These are phyloP conservation scores for Athrips mouffetella DNA, from an alignment of 2,888 invertebrate genomes.

Conservation along the genomic window DNA sequence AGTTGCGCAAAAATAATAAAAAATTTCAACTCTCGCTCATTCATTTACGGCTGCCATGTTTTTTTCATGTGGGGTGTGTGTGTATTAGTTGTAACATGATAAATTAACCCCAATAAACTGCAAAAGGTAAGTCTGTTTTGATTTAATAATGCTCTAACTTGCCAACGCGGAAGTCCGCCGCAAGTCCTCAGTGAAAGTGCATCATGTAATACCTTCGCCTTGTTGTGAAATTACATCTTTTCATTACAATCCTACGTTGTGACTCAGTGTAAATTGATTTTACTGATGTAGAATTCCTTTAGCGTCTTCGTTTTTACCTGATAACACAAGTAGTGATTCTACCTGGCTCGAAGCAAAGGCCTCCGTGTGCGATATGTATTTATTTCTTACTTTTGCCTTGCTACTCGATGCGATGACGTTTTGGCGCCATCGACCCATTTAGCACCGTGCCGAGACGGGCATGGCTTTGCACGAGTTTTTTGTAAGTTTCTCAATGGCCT, in stretches of 20 bases:
- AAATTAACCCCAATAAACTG: constrained; percentile 67
- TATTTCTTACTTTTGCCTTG: constrained; percentile 45
- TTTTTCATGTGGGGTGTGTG: constrained; percentile 84
- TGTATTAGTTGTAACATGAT: constrained; percentile 69
- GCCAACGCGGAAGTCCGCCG: constrained; percentile 54
- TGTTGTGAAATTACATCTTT: constrained; percentile 75
- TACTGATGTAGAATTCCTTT: constrained; percentile 34
- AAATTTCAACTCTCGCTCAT: constrained; percentile 60
- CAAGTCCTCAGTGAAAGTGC: constrained; percentile 74
- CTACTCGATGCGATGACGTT: constrained; percentile 53
- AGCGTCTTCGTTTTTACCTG: constrained; percentile 39
- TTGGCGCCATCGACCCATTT: constrained; percentile 78
- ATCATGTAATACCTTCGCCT: constrained; percentile 74
- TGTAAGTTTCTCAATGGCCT: constrained; percentile 53
- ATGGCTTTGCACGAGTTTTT: constrained; percentile 53
- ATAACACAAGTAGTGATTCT: constrained; percentile 25
- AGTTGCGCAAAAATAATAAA: constrained; percentile 69
- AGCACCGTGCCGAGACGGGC: constrained; percentile 62
- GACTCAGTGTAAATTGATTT: constrained; percentile 49
- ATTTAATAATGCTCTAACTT: constrained; percentile 38
- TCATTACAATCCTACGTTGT: constrained; percentile 44
- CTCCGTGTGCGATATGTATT: constrained; percentile 32
- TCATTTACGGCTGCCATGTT: constrained; percentile 84
- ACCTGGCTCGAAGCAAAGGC: constrained; percentile 30
- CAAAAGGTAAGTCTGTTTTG: constrained; percentile 61